Conservation (phyloP, 1,140 invertebrate species). For the Cotesia chilonis region DNA sequence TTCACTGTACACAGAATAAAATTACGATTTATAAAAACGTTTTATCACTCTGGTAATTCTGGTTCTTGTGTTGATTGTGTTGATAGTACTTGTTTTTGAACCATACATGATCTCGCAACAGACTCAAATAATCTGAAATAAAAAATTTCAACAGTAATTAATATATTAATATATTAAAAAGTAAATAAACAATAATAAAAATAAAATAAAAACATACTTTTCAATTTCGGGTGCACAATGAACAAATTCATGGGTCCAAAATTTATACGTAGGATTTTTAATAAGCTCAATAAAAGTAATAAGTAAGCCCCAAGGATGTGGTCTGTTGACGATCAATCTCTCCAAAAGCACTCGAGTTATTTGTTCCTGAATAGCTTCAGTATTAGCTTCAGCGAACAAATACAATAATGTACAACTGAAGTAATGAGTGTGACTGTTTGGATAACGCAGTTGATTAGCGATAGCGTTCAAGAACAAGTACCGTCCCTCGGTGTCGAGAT, state of each 20-base stretch:
- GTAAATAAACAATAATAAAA: conserved; percentile 42
- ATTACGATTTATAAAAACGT: conserved; percentile 50
- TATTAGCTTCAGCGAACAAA: conserved; percentile 97
- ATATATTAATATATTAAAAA: background rate
- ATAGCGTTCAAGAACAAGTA: conserved; percentile 98
- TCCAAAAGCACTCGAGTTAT: conserved; percentile 94
- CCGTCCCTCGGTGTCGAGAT: conserved; percentile 95
- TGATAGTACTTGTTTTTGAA: conserved; percentile 75
- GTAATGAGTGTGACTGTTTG: conserved; percentile 99
- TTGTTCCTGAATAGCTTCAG: conserved; percentile 93
- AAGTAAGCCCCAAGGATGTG: conserved; percentile 98
- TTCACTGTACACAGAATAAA: conserved; percentile 61
- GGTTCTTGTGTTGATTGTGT: conserved; percentile 67
- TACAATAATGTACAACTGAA: conserved; percentile 97
- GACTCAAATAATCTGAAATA: conserved; percentile 86
- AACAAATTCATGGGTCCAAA: conserved; percentile 99
- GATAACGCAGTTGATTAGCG: conserved; percentile 97
- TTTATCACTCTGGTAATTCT: conserved; percentile 70
- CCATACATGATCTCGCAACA: conserved; percentile 92
- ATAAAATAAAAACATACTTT: conserved; percentile 75
- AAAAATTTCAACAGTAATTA: conserved; percentile 11
- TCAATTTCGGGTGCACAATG: conserved; percentile 99
- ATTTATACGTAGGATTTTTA: conserved; percentile 98
- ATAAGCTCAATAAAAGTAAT: conserved; percentile 99
- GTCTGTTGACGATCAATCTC: conserved; percentile 95